These are phyloP conservation scores for Saguinus midas DNA, from an alignment of 2,113 vertebrate species.

Conservation along the genomic window DNA sequence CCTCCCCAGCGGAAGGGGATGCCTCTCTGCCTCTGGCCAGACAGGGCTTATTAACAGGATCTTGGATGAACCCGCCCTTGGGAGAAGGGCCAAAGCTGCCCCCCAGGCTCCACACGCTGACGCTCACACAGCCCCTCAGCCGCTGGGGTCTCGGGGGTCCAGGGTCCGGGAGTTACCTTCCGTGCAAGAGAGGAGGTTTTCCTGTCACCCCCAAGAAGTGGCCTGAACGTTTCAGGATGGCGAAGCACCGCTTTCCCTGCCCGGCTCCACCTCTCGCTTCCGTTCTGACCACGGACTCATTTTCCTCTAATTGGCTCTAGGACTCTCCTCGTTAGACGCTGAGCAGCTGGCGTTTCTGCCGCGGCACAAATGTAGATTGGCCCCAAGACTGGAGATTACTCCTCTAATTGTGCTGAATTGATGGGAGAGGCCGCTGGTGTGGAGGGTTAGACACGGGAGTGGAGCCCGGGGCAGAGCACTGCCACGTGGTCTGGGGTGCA, in stretches of 20 bases:
- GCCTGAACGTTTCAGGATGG: rapidly evolving
- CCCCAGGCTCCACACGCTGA: rapidly evolving
- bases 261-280: conserved; percentile 24
- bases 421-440: conserved; percentile 69
- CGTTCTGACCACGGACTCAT: conserved; percentile 69
- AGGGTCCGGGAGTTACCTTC: not conserved
- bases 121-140: not conserved
- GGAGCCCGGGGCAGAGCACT: not conserved
- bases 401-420: conserved; percentile 78
- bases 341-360: conserved; percentile 69
- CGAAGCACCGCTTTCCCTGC: conserved; percentile 34
- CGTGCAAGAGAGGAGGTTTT: rapidly evolving
- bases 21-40: not conserved
- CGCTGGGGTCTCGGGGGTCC: not conserved
- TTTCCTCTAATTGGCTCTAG: conserved; percentile 79
- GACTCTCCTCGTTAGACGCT: conserved; percentile 75
- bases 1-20: not conserved
- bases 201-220: rapidly evolving
- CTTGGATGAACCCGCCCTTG: rapidly evolving
- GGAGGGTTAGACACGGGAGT: too few relatives aligned
- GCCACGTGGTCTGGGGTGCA: not conserved
- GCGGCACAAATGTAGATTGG: conserved; percentile 70
- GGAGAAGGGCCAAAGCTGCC: rapidly evolving
- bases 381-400: conserved; percentile 70
- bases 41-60: too few relatives aligned